Evolutionary conservation across 2,888 invertebrate genomes (phyloP), one percentile per base, ranked within the genome.

Genomic region (Cyaniris semiargus): DNA sequence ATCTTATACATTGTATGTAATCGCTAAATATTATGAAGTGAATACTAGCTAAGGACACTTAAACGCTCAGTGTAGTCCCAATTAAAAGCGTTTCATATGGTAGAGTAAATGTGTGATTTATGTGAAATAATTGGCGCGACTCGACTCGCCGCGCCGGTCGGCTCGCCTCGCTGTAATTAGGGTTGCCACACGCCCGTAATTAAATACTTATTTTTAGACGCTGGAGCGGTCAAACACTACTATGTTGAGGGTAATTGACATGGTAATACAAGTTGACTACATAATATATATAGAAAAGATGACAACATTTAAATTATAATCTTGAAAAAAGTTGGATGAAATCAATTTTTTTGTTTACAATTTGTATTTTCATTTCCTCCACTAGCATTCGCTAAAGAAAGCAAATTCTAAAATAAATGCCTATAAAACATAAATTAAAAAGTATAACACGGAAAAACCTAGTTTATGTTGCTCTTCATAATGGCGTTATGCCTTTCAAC

Each of bases 31-130:
- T 44, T 44, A 66, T 27, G 15, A 60, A 60, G 60, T 60, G 23
- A 66, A 71, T 21, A 71, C n/a, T 38, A 38, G 44, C 48, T 72
- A 13, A 53, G 23, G 15, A 23, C 21, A 13, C 21, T 38, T 72
- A 72, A 72, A 21, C 7, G 21, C 6, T 23, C 21, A n/a, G 10
- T 44, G 72, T 72, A 71, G 71, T 38, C 71, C 72, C 60, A 72
- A 77, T 77, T 77, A 77, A 70, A 58, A 77, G 18, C 72, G 27
- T 76, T 75, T 71, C 66, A 76, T 70, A 75, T 76, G 34, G 44
- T n/a, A 76, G 75, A 27, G 70, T 77, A 77, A 77, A 75, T 76
- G 70, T 58, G 70, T 71, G 78, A 78, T 78, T 78, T 78, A 78
- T 78, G 56, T 34, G 31, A 34, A 71, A 53, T 58, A 72, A 77